A percentile compares a stretch with the other conserved stretches of the same genome.
phyloP scores from a whole-genome alignment of 2,888 invertebrate species.

The Masnerella sp. region DNA sequence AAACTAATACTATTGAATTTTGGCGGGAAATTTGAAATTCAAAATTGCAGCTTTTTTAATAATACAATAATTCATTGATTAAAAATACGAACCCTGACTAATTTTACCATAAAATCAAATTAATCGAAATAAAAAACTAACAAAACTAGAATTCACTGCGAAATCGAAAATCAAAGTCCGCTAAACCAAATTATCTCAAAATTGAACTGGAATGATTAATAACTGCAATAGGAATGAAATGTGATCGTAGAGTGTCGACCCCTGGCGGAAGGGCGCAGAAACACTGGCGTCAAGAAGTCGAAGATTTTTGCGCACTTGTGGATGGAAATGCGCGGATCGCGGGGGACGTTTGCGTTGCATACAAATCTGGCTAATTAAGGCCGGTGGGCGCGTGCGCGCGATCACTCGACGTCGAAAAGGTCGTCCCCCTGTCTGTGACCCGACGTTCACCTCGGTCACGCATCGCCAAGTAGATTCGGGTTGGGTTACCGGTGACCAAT shows the following conservation, averaged over 20 bases:
- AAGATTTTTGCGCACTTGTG: constrained; percentile 16
- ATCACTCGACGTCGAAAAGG: constrained; percentile 60
- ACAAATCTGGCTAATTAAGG: constrained; percentile 57
- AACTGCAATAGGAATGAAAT: not conserved
- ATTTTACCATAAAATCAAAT: no score
- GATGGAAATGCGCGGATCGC: constrained; percentile 27
- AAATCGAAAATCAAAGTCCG: no score
- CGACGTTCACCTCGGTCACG: constrained; percentile 60
- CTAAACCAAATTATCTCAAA: no score
- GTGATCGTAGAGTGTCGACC: no score
- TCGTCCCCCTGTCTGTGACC: constrained; percentile 59
- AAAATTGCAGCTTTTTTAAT: no score
- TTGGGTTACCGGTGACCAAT: constrained; percentile 63
- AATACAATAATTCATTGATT: no score
- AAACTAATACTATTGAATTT: constrained; percentile 2
- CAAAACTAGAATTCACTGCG: no score
- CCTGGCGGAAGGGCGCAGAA: not conserved
- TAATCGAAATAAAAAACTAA: no score
- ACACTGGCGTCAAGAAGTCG: constrained; percentile 3
- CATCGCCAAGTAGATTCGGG: constrained; percentile 61
- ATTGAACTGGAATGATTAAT: no score
- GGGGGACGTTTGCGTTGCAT: constrained; percentile 46
- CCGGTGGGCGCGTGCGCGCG: constrained; percentile 58
- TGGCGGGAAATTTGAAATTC: constrained; percentile 17
- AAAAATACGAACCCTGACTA: no score